Evolutionary conservation across 1,140 invertebrate species (phyloP).

Genomic region (Bombus soroeensis): DNA sequence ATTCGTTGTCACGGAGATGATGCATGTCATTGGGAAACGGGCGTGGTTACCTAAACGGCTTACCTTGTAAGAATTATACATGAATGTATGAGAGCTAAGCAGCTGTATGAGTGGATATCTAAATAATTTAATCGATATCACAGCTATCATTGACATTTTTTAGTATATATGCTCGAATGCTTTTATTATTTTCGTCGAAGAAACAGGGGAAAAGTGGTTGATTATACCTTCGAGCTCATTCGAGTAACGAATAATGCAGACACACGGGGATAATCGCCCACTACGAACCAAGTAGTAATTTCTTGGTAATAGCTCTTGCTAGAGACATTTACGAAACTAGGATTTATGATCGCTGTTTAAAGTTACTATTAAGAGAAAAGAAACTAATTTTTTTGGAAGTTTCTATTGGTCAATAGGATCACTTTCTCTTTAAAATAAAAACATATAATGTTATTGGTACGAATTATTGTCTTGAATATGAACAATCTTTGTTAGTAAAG

Average conservation of each 20-base stretch:
- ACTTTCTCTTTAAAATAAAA: neutral
- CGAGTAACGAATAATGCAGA: neutral
- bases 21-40: constrained; percentile 37
- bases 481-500: neutral
- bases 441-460: neutral
- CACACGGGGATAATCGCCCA: neutral
- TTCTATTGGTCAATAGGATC: neutral
- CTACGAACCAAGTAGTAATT: neutral
- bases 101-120: constrained; percentile 32
- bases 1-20: neutral
- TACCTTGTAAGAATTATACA: constrained; percentile 60
- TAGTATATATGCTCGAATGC: neutral
- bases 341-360: neutral
- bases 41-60: constrained; percentile 31
- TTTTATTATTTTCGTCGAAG: constrained; percentile 3
- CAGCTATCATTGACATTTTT: constrained; percentile 1
- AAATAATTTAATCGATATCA: constrained; percentile 49
- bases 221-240: constrained; percentile 7
- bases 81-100: constrained; percentile 47
- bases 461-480: neutral
- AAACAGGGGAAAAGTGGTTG: too few species aligned
- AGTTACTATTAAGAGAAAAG: neutral
- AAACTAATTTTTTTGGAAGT: neutral
- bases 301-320: neutral
- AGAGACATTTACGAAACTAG: neutral